phyloP scores from a whole-genome alignment of 2,888 invertebrate genomes.

The Zygothrica quintamaculata region DNA sequence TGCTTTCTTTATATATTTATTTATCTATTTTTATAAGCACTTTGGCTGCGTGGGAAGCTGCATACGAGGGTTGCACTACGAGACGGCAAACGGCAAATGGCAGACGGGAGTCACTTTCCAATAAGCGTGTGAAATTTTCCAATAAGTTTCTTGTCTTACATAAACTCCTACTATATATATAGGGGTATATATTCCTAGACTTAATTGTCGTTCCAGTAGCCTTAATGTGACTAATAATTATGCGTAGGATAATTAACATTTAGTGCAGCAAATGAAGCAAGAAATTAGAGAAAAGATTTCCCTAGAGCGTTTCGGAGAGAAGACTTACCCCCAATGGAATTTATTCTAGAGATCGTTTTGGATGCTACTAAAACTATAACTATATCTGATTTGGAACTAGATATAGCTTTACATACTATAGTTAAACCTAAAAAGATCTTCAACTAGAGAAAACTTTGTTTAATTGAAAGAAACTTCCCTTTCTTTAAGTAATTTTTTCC shows the following conservation, averaged over 20 bases:
- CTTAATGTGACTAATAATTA: slow-evolving; percentile 57
- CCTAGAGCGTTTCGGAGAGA: no score
- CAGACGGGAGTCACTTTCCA: slow-evolving; percentile 17
- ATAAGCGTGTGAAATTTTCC: slow-evolving; percentile 75
- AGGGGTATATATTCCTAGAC: slow-evolving; percentile 12
- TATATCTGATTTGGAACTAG: no score
- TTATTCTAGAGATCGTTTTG: no score
- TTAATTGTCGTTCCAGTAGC: slow-evolving; percentile 23
- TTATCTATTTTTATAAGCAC: slow-evolving; percentile 11
- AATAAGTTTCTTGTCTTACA: slow-evolving; percentile 65
- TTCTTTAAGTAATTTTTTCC: no score
- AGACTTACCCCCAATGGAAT: no score
- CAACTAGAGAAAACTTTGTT: no score
- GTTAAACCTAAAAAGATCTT: no score
- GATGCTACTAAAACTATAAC: no score
- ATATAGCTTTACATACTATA: no score
- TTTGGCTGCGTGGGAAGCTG: slow-evolving; percentile 69
- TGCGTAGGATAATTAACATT: slow-evolving; percentile 69
- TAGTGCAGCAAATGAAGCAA: slow-evolving; percentile 38
- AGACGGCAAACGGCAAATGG: no score
- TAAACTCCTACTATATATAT: slow-evolving; percentile 17
- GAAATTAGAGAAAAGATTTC: slow-evolving; percentile 13
- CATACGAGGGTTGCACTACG: slow-evolving; percentile 34
- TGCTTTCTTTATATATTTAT: slow-evolving; percentile 1
- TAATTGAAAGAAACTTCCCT: no score